Evolutionary conservation across 2,113 vertebrate genomes (phyloP).

Genomic region (Chaenocephalus aceratus): DNA sequence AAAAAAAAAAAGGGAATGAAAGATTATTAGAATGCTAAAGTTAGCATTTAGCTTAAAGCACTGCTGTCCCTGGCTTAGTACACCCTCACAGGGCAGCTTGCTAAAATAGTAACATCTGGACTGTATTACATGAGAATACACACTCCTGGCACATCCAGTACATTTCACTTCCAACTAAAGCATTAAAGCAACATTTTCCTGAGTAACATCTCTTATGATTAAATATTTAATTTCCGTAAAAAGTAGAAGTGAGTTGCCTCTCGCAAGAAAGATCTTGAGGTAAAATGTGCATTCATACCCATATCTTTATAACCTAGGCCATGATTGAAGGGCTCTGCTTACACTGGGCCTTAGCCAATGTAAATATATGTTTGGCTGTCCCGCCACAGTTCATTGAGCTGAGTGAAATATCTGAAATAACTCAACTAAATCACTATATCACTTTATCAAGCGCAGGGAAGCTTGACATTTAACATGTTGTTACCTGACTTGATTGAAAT

Average conservation of each 20-base stretch:
- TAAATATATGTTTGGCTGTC: constrained; percentile 39
- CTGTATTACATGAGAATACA: constrained; percentile 28
- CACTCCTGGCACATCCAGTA: background rate
- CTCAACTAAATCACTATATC: constrained; percentile 22
- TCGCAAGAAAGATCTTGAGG: constrained; percentile 24
- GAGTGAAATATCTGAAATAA: constrained; percentile 39
- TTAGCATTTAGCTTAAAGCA: constrained; percentile 3
- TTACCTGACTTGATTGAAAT: constrained; percentile 2
- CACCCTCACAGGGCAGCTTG: background rate
- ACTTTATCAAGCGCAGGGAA: background rate
- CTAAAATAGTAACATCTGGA: constrained; percentile 39
- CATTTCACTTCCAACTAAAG: constrained; percentile 10
- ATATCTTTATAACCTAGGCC: constrained; percentile 38
- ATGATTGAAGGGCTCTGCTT: constrained; percentile 27
- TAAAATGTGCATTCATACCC: constrained; percentile 36
- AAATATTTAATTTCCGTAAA: constrained; percentile 26
- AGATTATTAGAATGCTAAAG: background rate
- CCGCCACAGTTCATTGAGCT: constrained; percentile 17
- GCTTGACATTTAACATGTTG: background rate
- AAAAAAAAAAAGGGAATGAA: background rate
- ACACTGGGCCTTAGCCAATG: constrained; percentile 26
- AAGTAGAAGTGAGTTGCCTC: background rate
- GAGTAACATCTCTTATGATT: constrained; percentile 9
- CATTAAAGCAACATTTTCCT: constrained; percentile 12
- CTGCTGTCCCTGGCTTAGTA: background rate